Base-by-base conservation (phyloP, 37 sponge, comb jelly and placozoan genomes). In the Aplysina aerophoba region DNA sequence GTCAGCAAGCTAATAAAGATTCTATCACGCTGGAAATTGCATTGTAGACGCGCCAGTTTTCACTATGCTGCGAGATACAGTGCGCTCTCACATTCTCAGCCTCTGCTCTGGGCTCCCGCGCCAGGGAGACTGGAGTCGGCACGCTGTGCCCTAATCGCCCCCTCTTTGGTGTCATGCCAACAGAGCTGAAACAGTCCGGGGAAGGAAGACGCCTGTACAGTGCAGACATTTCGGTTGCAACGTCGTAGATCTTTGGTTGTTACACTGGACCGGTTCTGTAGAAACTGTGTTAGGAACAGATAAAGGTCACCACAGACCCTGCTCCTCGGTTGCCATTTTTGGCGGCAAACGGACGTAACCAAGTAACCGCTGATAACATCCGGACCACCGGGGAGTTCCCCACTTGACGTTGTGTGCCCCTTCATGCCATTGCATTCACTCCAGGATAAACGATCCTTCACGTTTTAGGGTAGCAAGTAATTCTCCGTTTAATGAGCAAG, bases 71-170 rank as follows among this genome's bases (percentile, higher is more conserved):
- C 13, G 28, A 15, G 28, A 3, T 69, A 6, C 34, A 69, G 71
- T 35, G 28, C 34, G 34, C 34, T 17, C 34, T 69, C 54, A 75
- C 37, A 25, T 36, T 75, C 44, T 41, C 37, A 40, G 16, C 12
- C 54, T 41, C 40, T 44, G 11, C 22, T 22, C 22, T 14, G 21
- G 54, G 54, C 1, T 75, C 54, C 54, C 37, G 12, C 24, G 20
- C 21, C 16, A 75, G 78, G 25, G 78, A 37, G 11, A 63, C 68
- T 25, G 93, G 93, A 13, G 88, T 80, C 21, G 93, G 93, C 4
- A 93, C 85, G 65, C 93, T 93, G 83, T 87, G 90, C 0, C 93
- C 93, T 13, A 35, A 57, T 33, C 88, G 66, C 31, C 92, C 89
- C n/a, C 55, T 85, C 25, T 82, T 86, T 21, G 91, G 91, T 24